These are phyloP conservation scores for Catalaphyllia jardinei DNA, from an alignment of 64 coral and sea anemone genomes.

Conservation along the genomic window DNA sequence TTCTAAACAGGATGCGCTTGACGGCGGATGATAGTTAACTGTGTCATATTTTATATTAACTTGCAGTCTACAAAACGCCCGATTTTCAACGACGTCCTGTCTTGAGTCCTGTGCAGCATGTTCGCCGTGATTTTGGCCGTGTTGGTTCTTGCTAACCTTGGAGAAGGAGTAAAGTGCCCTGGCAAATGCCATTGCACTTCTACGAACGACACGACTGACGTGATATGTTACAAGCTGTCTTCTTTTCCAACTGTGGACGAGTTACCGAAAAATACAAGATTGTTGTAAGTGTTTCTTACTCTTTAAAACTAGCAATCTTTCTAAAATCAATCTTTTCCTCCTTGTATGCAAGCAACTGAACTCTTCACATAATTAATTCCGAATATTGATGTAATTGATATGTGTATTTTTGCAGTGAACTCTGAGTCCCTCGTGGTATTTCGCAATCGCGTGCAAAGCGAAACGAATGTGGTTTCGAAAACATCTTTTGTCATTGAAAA, in stretches of 20 bases:
- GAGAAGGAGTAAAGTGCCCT: not conserved
- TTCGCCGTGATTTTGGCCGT: not conserved
- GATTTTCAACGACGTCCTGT: not conserved
- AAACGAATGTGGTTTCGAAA: not conserved
- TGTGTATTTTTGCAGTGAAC: not conserved
- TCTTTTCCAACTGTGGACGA: conserved; percentile 2
- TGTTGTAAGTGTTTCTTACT: not conserved
- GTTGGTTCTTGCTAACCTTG: not conserved
- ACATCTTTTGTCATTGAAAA: not conserved
- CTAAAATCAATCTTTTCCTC: not conserved
- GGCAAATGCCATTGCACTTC: not conserved
- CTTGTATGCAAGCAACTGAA: not conserved
- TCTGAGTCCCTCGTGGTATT: not conserved
- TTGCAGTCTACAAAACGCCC: not conserved
- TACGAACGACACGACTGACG: not conserved
- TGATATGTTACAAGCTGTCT: not conserved
- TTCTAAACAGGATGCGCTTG: not conserved
- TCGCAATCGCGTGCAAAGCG: not conserved
- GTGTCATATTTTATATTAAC: not conserved
- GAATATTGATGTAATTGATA: not conserved
- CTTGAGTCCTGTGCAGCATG: not conserved
- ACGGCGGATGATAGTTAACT: not conserved
- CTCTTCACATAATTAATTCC: not conserved
- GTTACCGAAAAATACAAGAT: not conserved
- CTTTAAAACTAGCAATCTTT: not conserved